These are phyloP conservation scores for Archips crataeganus DNA, from an alignment of 2,888 invertebrate species.

Conservation along the genomic window DNA sequence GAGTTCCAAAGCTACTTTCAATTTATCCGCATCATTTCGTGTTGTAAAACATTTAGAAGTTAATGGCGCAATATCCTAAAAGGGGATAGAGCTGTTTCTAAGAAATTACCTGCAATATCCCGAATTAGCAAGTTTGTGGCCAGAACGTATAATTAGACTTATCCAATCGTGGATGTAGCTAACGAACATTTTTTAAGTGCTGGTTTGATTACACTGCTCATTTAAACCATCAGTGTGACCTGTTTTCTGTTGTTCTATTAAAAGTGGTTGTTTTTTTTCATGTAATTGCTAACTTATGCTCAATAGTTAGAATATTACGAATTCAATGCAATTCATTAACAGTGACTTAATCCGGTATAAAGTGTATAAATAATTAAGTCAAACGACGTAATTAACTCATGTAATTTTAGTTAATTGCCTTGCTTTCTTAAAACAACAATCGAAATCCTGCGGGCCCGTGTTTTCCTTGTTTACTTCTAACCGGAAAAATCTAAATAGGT, in stretches of 20 bases:
- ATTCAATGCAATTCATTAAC: not conserved
- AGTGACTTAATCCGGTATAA: not conserved
- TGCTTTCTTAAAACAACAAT: not conserved
- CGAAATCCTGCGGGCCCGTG: not conserved
- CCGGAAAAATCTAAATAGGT: conserved; percentile 25
- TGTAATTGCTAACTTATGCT: too few relatives aligned
- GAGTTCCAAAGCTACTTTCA: conserved; percentile 14
- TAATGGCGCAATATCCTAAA: conserved; percentile 53
- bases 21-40: conserved; percentile 40
- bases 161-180: conserved; percentile 7
- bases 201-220: not conserved
- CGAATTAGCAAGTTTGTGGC: conserved; percentile 49
- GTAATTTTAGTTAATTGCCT: conserved; percentile 1
- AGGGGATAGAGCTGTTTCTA: conserved; percentile 50
- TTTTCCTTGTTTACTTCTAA: conserved; percentile 33
- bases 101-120: conserved; percentile 49
- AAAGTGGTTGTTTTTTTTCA: too few relatives aligned
- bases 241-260: too few relatives aligned
- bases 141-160: conserved; percentile 47
- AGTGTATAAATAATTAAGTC: conserved; percentile 6
- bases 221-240: not conserved
- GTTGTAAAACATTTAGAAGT: conserved; percentile 42
- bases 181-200: conserved; percentile 11
- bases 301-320: too few relatives aligned
- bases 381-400: conserved; percentile 7